phyloP scores from a whole-genome alignment of 2,797 vertebrate genomes.

The Antennarius maculatus region DNA sequence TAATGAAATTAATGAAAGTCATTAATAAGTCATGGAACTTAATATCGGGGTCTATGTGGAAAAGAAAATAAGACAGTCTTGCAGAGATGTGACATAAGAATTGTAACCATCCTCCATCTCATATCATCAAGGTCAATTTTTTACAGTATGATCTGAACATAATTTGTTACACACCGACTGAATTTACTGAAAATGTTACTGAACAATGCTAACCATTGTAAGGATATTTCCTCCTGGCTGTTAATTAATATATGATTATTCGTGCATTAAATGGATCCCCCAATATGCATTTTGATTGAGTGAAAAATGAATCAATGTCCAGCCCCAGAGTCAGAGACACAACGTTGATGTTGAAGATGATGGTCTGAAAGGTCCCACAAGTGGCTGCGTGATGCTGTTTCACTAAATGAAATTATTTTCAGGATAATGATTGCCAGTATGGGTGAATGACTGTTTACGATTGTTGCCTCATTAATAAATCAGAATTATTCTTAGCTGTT shows the following conservation, averaged over 20 bases:
- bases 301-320: slow-evolving; percentile 38
- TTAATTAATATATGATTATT: slow-evolving; percentile 31
- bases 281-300: slow-evolving; percentile 49
- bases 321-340: slow-evolving; percentile 27
- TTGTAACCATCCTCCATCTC: slow-evolving; percentile 22
- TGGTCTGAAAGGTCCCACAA: slow-evolving; percentile 29
- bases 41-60: slow-evolving; percentile 20
- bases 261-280: slow-evolving; percentile 15
- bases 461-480: slow-evolving; percentile 18
- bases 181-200: not conserved
- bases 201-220: not conserved
- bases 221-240: not conserved
- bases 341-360: slow-evolving; percentile 40
- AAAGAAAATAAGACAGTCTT: slow-evolving; percentile 13
- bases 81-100: slow-evolving; percentile 18
- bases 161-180: slow-evolving; percentile 8
- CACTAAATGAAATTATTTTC: slow-evolving; percentile 45
- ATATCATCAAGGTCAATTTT: slow-evolving; percentile 11
- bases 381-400: slow-evolving; percentile 21
- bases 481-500: slow-evolving; percentile 27
- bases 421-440: slow-evolving; percentile 38
- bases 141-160: slow-evolving; percentile 4
- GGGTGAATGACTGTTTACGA: slow-evolving; percentile 42
- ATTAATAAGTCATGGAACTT: slow-evolving; percentile 55
- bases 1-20: slow-evolving; percentile 53